Evolutionary conservation across 1,140 invertebrate species (phyloP).

Genomic region (Babylonia areolata): DNA sequence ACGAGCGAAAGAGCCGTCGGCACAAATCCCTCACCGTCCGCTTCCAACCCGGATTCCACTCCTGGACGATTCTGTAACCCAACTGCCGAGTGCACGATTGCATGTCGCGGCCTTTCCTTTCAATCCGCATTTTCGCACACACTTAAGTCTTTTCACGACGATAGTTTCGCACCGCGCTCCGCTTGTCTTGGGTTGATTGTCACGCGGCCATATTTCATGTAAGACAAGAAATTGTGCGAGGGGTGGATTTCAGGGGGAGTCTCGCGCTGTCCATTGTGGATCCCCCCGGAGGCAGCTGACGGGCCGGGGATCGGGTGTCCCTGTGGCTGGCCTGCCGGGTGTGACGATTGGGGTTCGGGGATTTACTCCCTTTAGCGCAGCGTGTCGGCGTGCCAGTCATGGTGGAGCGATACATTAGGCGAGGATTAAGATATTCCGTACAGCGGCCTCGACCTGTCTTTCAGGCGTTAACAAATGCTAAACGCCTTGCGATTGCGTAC

Average conservation of each 20-base stretch:
- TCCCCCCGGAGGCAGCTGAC: neutral
- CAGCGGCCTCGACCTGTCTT: neutral
- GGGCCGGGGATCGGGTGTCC: neutral
- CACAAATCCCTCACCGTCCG: neutral
- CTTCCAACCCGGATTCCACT: neutral
- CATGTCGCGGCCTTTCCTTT: slow-evolving; percentile 26
- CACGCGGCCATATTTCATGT: slow-evolving; percentile 24
- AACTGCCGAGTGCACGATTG: slow-evolving; percentile 13
- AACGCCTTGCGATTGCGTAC: neutral
- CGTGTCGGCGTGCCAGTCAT: slow-evolving; percentile 29
- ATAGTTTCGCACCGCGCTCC: slow-evolving; percentile 22
- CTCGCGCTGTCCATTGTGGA: neutral
- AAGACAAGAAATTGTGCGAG: slow-evolving; percentile 23
- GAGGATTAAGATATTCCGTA: slow-evolving; percentile 4
- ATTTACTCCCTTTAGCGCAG: slow-evolving; percentile 13
- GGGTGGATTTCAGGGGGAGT: slow-evolving; percentile 25
- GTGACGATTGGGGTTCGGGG: slow-evolving; percentile 17
- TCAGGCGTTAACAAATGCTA: slow-evolving; percentile 16
- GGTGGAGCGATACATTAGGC: neutral
- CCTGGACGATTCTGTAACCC: neutral
- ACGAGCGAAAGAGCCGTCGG: neutral
- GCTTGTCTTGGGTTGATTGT: slow-evolving; percentile 19
- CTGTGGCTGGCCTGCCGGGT: neutral
- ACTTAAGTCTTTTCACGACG: slow-evolving; percentile 19
- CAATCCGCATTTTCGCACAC: slow-evolving; percentile 24